Percentiles rank a stretch among this genome's conserved stretches.
Conservation (phyloP, 2,888 invertebrate genomes). For the Rhogogaster chlorosoma region DNA sequence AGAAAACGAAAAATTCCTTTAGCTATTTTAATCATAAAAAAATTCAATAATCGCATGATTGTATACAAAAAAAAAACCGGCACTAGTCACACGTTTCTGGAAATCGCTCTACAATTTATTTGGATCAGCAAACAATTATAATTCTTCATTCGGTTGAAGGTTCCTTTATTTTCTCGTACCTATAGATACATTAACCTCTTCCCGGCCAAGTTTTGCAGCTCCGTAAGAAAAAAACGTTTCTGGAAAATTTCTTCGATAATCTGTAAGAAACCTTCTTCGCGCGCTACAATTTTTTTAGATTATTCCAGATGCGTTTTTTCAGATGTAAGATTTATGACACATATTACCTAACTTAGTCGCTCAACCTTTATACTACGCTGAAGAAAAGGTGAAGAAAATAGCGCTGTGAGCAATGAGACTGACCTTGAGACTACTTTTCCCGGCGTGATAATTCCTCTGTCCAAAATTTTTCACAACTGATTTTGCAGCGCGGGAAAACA, state of each 20-base stretch:
- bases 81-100: background rate
- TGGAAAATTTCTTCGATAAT: too few species aligned
- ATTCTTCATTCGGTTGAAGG: background rate
- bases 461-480: constrained; percentile 66
- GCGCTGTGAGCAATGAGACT: constrained; percentile 35
- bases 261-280: too few species aligned
- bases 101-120: background rate
- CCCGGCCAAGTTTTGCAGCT: too few species aligned
- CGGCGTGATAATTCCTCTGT: constrained; percentile 56
- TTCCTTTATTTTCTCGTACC: background rate
- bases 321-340: background rate
- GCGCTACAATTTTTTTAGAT: too few species aligned
- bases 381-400: background rate
- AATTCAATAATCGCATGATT: background rate
- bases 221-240: too few species aligned
- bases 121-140: background rate
- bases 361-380: background rate
- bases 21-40: background rate
- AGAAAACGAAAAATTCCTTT: background rate
- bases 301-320: background rate
- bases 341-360: background rate
- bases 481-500: constrained; percentile 72
- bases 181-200: too few species aligned
- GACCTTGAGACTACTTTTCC: constrained; percentile 45
- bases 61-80: background rate